Conservation (phyloP, 2,888 invertebrate genomes). For the Aspidiotus rigidus region DNA sequence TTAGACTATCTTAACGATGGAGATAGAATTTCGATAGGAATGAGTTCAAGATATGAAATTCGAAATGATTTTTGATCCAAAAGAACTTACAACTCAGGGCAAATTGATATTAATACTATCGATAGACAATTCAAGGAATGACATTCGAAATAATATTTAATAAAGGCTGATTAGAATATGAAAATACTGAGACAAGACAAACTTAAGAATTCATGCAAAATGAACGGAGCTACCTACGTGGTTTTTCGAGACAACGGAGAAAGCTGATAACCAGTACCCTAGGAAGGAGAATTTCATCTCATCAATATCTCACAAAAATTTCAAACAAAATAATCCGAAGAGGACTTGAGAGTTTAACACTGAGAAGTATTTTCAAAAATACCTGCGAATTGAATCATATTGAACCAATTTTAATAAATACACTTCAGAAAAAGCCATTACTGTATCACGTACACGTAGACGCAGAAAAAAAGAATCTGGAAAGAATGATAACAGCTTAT, state of each 20-base stretch:
- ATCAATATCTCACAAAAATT: background rate
- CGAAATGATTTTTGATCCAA: too few relatives aligned
- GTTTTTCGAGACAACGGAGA: background rate
- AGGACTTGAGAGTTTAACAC: background rate
- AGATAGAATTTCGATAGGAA: too few relatives aligned
- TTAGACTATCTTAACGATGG: too few relatives aligned
- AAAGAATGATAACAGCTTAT: too few relatives aligned
- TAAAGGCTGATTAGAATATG: background rate
- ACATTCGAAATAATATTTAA: background rate
- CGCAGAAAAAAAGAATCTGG: background rate
- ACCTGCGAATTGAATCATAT: background rate
- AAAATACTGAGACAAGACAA: background rate
- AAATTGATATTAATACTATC: too few relatives aligned
- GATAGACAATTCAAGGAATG: too few relatives aligned
- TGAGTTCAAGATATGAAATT: too few relatives aligned
- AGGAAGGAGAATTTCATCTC: background rate
- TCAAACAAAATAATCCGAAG: background rate
- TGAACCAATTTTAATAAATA: constrained; percentile 1
- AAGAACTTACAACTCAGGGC: too few relatives aligned
- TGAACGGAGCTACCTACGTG: constrained; percentile 1
- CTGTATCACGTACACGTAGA: background rate
- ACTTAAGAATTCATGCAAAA: background rate
- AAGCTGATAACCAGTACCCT: constrained; percentile 2
- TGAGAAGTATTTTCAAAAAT: constrained; percentile 1
- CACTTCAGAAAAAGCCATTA: constrained; percentile 1